phyloP scores from a whole-genome alignment of 2,113 vertebrate species.

The Psephotus haematonotus region DNA sequence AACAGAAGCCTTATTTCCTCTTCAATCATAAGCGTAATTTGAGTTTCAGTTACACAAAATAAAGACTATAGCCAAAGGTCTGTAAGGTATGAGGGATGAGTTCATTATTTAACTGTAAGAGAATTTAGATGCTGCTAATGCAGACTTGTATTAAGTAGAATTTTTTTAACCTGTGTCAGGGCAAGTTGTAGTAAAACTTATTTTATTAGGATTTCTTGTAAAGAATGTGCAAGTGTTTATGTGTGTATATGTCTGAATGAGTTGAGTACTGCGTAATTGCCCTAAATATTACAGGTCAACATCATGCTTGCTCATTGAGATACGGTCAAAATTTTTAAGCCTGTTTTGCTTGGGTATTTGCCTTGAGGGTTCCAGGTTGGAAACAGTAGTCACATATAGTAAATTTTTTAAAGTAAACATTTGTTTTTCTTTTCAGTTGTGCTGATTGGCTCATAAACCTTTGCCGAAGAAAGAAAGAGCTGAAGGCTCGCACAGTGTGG shows the following conservation, averaged over 20 bases:
- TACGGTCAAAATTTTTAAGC: not conserved
- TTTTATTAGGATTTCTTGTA: not conserved
- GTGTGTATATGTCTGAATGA: not conserved
- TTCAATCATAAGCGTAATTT: not conserved
- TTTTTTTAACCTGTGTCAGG: not conserved
- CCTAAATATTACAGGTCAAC: not conserved
- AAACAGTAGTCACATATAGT: not conserved
- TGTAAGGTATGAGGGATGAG: not conserved
- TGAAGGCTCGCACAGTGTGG: slow-evolving; percentile 94
- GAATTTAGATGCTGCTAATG: not conserved
- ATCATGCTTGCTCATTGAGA: not conserved
- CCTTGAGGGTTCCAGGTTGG: not conserved
- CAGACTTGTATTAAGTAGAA: not conserved
- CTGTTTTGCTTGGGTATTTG: not conserved
- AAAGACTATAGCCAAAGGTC: not conserved
- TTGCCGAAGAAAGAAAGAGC: slow-evolving; percentile 89
- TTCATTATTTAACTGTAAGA: not conserved
- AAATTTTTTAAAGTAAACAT: not conserved
- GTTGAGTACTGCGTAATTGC: not conserved
- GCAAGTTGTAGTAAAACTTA: not conserved
- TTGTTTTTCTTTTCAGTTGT: slow-evolving; percentile 80
- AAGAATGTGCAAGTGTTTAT: not conserved
- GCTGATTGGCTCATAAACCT: slow-evolving; percentile 86
- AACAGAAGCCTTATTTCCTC: not conserved
- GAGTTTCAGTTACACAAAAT: not conserved